phyloP scores from a whole-genome alignment of 2,113 vertebrate genomes.

The Apteryx owenii region DNA sequence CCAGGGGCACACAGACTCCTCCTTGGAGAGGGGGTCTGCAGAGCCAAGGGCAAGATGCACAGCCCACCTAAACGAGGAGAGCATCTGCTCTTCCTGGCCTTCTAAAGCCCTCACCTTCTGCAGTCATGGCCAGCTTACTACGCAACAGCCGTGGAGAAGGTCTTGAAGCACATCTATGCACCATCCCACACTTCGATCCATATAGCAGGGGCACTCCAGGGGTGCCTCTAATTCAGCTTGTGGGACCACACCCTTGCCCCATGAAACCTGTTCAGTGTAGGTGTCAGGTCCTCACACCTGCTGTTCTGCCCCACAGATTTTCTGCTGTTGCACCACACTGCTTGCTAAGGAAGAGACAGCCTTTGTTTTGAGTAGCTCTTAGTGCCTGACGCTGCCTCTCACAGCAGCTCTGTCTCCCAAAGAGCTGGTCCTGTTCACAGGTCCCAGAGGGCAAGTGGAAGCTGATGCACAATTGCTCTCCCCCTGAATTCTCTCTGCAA shows the following conservation, averaged over 20 bases:
- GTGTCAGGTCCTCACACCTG: neutral
- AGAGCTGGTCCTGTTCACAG: neutral
- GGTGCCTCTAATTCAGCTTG: neutral
- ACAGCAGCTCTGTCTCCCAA: neutral
- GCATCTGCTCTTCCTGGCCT: neutral
- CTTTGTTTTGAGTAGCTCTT: neutral
- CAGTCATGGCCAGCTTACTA: neutral
- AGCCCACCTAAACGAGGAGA: neutral
- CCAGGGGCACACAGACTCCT: neutral
- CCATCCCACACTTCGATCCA: neutral
- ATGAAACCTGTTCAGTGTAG: neutral
- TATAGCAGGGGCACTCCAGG: neutral
- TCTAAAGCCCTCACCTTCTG: neutral
- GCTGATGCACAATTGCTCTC: neutral
- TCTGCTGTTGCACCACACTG: fast-evolving
- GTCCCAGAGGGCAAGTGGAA: neutral
- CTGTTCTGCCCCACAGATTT: neutral
- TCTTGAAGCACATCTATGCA: neutral
- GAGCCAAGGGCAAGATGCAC: neutral
- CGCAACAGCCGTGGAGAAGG: neutral
- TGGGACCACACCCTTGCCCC: neutral
- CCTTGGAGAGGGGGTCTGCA: neutral
- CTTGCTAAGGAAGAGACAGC: fast-evolving
- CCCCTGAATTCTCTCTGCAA: neutral
- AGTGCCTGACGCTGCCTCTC: neutral